Conservation (phyloP, 30 jellyfish, hydroid and myxozoan genomes). For the Aurelia aurita complex sp. Pacific region DNA sequence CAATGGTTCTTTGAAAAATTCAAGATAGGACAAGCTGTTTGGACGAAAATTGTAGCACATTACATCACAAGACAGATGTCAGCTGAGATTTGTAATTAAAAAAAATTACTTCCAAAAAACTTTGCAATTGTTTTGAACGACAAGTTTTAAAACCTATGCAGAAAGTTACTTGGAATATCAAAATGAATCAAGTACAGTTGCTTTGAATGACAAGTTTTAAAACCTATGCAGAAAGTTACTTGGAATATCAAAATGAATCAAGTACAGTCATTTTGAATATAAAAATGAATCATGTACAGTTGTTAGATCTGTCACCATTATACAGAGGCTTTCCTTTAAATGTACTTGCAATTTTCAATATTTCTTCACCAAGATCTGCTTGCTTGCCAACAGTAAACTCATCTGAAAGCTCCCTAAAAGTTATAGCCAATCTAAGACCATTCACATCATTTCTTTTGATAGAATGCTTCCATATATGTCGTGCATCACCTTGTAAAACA, state of each 20-base stretch:
- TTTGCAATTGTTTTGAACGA: too few species aligned
- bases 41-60: too few species aligned
- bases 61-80: too few species aligned
- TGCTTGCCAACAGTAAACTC: constrained; percentile 46
- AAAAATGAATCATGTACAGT: neutral
- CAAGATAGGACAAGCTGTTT: neutral
- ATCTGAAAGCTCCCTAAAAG: constrained; percentile 85
- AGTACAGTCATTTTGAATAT: neutral
- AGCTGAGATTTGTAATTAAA: too few species aligned
- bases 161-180: too few species aligned
- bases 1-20: too few species aligned
- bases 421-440: constrained; percentile 76
- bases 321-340: constrained; percentile 75
- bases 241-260: neutral
- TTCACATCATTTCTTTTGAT: constrained; percentile 60
- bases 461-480: constrained; percentile 90
- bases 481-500: constrained; percentile 76
- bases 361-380: constrained; percentile 47
- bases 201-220: too few species aligned
- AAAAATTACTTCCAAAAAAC: too few species aligned
- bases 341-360: constrained; percentile 55
- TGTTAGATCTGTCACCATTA: neutral
- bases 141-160: too few species aligned
- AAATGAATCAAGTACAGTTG: too few species aligned
- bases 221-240: too few species aligned